Percentiles rank a stretch among this genome's conserved stretches.
phyloP scores from a whole-genome alignment of 2,113 vertebrate genomes.

The Leucopsar rothschildi region DNA sequence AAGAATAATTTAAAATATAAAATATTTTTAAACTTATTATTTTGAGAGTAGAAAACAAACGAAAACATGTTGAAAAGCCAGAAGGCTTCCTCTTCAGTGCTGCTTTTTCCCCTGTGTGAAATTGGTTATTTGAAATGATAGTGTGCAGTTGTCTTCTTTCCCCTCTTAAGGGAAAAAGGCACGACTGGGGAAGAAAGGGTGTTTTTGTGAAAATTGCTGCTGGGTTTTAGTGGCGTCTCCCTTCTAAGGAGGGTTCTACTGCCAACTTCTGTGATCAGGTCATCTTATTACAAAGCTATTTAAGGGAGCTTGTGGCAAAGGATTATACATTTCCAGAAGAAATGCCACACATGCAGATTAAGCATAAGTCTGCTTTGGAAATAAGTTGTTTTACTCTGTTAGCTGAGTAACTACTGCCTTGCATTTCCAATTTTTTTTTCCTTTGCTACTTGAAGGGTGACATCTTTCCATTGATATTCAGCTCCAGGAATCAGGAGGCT shows the following conservation, averaged over 20 bases:
- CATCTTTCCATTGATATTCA: background rate
- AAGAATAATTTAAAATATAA: background rate
- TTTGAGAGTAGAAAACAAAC: conserved; percentile 38
- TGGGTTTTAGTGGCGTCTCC: background rate
- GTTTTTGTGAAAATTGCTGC: background rate
- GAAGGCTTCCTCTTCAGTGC: background rate
- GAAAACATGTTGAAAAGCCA: background rate
- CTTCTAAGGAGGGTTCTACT: background rate
- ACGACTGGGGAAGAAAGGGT: background rate
- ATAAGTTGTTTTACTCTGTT: background rate
- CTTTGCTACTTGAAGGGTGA: background rate
- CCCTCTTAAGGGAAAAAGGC: background rate
- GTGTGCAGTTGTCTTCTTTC: background rate
- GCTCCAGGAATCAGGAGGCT: background rate
- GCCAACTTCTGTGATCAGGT: background rate
- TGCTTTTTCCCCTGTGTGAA: background rate
- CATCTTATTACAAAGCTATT: background rate
- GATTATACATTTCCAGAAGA: background rate
- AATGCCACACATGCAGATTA: background rate
- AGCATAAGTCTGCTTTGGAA: background rate
- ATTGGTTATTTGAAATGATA: background rate
- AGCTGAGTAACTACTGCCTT: background rate
- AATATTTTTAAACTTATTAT: background rate
- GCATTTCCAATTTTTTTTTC: background rate
- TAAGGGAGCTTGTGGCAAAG: background rate